Evolutionary conservation across 1,140 invertebrate genomes (phyloP).

Genomic region (Portunus trituberculatus): DNA sequence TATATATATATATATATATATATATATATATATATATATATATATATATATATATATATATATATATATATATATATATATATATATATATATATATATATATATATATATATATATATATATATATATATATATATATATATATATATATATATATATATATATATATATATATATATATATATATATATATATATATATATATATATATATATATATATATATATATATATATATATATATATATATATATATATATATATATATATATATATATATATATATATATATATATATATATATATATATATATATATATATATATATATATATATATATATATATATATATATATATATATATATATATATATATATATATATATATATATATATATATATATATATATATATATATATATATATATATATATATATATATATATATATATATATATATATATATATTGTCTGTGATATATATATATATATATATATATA

Average conservation of each 20-base stretch:
- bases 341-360: constrained; percentile 44
- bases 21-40: too few species aligned
- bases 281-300: constrained; percentile 33
- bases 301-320: constrained; percentile 31
- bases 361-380: neutral
- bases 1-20: too few species aligned
- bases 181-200: constrained; percentile 38
- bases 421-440: too few species aligned
- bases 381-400: too few species aligned
- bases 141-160: constrained; percentile 19
- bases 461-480: too few species aligned
- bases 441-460: too few species aligned
- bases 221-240: constrained; percentile 27
- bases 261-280: constrained; percentile 31
- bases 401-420: too few species aligned
- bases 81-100: neutral
- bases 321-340: constrained; percentile 37
- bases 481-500: neutral
- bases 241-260: constrained; percentile 30
- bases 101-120: neutral
- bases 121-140: constrained; percentile 1
- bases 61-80: constrained; percentile 23
- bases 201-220: constrained; percentile 38
- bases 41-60: neutral
- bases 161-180: constrained; percentile 38